These are phyloP conservation scores for Emydocephalus ijimae DNA, from an alignment of 2,113 vertebrate species.

Conservation along the genomic window DNA sequence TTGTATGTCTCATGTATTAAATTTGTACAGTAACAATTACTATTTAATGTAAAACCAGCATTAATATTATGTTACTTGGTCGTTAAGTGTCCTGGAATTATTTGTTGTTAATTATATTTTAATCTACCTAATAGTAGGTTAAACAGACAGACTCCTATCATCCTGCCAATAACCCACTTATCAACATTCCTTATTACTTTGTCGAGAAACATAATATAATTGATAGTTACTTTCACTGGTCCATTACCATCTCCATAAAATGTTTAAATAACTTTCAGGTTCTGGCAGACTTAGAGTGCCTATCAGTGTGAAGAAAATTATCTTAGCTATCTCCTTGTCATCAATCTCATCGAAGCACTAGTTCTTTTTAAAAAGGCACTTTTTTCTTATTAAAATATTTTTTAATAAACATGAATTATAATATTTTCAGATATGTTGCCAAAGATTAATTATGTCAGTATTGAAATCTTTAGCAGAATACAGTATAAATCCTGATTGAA, in stretches of 20 bases:
- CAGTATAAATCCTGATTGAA: background rate
- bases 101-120: background rate
- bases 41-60: background rate
- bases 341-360: background rate
- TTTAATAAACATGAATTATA: background rate
- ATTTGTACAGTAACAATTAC: background rate
- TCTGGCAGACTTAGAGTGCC: background rate
- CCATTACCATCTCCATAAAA: conserved; percentile 11
- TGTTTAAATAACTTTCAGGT: conserved; percentile 34
- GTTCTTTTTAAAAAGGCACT: background rate
- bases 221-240: conserved; percentile 26
- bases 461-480: background rate
- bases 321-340: background rate
- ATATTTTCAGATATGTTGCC: background rate
- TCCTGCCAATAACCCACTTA: background rate
- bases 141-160: background rate
- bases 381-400: background rate
- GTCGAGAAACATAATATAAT: conserved; percentile 15
- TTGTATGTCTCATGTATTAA: background rate
- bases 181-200: background rate
- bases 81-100: background rate
- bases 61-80: background rate
- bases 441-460: background rate
- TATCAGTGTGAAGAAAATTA: background rate
- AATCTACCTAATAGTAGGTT: background rate